These are phyloP conservation scores for Drosophila kambysellisi DNA, from an alignment of 2,888 invertebrate species.

Conservation along the genomic window DNA sequence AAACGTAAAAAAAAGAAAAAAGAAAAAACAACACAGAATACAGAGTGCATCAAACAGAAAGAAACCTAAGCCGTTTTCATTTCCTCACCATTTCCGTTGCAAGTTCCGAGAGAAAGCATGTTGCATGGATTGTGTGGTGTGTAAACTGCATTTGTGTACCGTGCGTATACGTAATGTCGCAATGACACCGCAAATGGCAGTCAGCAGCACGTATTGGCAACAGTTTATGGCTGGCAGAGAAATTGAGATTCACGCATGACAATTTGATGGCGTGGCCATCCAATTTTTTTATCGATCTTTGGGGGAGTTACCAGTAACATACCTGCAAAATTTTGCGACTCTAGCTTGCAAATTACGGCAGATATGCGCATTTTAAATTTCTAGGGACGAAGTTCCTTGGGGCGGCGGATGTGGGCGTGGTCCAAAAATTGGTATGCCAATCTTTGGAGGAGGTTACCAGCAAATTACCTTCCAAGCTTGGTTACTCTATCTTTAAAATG, in stretches of 20 bases:
- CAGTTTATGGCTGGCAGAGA: constrained; percentile 9
- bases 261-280: too few species aligned
- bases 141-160: constrained; percentile 18
- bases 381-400: too few species aligned
- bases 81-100: constrained; percentile 73
- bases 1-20: not conserved
- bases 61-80: constrained; percentile 70
- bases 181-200: constrained; percentile 14
- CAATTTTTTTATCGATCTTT: too few species aligned
- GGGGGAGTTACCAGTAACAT: too few species aligned
- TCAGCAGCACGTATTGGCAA: constrained; percentile 11
- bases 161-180: constrained; percentile 35
- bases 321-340: too few species aligned
- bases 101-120: constrained; percentile 11
- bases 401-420: too few species aligned
- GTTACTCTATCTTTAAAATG: too few species aligned
- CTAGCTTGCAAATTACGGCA: too few species aligned
- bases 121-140: constrained; percentile 10
- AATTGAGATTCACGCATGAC: constrained; percentile 11
- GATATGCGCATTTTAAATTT: too few species aligned
- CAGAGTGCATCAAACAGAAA: constrained; percentile 9
- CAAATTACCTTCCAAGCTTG: too few species aligned
- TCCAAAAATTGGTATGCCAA: too few species aligned
- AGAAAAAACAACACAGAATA: constrained; percentile 1
- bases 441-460: too few species aligned